Evolutionary conservation across 1,140 invertebrate species (phyloP), one percentile per base, ranked within the genome.

Genomic region (Saxidomus purpurata): DNA sequence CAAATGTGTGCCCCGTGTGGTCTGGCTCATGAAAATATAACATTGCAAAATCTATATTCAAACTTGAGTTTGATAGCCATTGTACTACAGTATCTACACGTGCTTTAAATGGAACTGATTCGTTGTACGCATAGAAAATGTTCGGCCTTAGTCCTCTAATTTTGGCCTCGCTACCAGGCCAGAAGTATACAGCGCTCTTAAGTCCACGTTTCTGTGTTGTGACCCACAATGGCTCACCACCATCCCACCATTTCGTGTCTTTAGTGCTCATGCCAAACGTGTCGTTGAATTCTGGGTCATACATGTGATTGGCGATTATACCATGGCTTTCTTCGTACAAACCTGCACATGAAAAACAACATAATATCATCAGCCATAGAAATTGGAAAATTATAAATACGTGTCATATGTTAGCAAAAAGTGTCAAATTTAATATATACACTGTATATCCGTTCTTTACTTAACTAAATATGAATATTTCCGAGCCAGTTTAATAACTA

Each of bases 11-110:
- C 1, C 96, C 97, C 87, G 96, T 95, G 8, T 94, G 93, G 94
- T 98, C 98, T 0, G 98, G 97, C 93, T 98, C 97, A 92, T 98
- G 97, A 91, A 97, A 97, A 92, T 98, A 98, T 22, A 97, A 69
- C 93, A 97, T 96, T 6, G 97, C 96, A 82, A 98, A 95, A 89
- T 95, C 92, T 8, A 87, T 87, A 34, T 67, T 36, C 13, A 31
- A 67, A 36, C 19, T 31, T 25, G 63, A 3, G 25, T 98, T 84
- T 36, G 94, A 94, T 71, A 98, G 96, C 97, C 97, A 98, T 0
- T 96, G 94, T 13, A 98, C 96, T 0, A 97, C 94, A 0, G 69
- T 96, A 90, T 97, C 97, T 25, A 98, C 94, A 82, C 97, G 94
- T 2, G 96, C 84, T 69, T 96, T 95, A 95, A 96, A 97, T 52